phyloP scores from a whole-genome alignment of 2,113 vertebrate species.

The Perognathus longimembris region DNA sequence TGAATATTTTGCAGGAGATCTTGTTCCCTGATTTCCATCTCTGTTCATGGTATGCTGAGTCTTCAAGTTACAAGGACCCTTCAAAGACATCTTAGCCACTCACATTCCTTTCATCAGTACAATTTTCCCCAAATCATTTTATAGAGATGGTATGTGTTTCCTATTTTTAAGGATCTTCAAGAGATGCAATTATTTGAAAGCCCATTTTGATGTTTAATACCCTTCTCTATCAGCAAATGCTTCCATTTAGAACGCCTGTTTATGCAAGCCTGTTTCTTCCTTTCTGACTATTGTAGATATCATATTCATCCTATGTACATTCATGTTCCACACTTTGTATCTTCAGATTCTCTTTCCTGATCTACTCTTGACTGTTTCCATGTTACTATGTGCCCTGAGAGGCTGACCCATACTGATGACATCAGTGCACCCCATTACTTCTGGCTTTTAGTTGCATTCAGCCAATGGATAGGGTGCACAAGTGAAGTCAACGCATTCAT shows the following conservation, averaged over 20 bases:
- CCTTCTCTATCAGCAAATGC: slow-evolving; percentile 31
- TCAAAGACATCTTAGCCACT: slow-evolving; percentile 62
- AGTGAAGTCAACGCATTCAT: neutral
- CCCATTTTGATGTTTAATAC: slow-evolving; percentile 44
- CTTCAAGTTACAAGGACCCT: slow-evolving; percentile 72
- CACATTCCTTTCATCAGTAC: slow-evolving; percentile 54
- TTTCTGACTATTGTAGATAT: neutral
- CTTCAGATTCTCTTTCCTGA: neutral
- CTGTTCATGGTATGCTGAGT: slow-evolving; percentile 27
- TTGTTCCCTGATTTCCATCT: slow-evolving; percentile 74
- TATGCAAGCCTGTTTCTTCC: neutral
- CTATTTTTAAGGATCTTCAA: slow-evolving; percentile 48
- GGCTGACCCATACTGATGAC: neutral
- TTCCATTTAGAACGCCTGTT: neutral
- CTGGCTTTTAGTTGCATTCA: neutral
- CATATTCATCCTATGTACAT: neutral
- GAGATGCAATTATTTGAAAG: slow-evolving; percentile 49
- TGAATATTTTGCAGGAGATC: slow-evolving; percentile 70
- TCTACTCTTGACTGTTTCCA: neutral
- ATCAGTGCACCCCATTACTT: neutral
- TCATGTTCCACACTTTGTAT: neutral
- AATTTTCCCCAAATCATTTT: slow-evolving; percentile 19
- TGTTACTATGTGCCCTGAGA: neutral
- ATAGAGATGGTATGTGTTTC: slow-evolving; percentile 48
- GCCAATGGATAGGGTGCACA: neutral